Conservation (phyloP, 2,113 vertebrate genomes). For the Cygnus buccinator region DNA sequence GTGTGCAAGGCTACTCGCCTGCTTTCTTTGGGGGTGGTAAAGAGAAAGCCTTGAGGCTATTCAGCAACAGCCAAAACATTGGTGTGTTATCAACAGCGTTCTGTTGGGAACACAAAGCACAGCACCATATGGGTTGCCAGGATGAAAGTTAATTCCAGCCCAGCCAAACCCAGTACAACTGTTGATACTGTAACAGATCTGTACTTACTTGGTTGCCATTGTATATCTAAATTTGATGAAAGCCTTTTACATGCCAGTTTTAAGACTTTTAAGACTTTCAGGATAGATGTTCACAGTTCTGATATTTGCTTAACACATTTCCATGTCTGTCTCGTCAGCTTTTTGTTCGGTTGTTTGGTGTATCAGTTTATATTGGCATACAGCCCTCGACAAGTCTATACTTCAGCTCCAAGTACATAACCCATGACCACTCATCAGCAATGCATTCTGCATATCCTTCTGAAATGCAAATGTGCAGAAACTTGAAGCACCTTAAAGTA, state of each 20-base stretch:
- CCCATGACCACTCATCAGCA: fast-evolving
- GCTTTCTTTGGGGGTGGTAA: not conserved
- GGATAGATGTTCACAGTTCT: not conserved
- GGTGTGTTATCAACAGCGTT: not conserved
- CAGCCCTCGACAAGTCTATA: not conserved
- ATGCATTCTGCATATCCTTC: not conserved
- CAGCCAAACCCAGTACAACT: not conserved
- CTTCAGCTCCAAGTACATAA: not conserved
- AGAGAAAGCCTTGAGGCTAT: not conserved
- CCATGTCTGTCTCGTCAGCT: not conserved
- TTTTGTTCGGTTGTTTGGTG: not conserved
- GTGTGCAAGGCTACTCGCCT: too few relatives aligned
- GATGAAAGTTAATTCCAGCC: not conserved
- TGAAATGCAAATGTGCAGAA: not conserved
- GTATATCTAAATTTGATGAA: not conserved
- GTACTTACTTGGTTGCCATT: not conserved
- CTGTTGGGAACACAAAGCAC: not conserved
- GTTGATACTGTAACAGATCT: not conserved
- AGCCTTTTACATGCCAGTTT: not conserved
- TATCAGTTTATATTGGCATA: not conserved
- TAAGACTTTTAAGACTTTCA: not conserved
- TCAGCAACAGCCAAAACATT: not conserved
- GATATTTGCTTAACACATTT: not conserved
- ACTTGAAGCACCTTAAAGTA: not conserved
- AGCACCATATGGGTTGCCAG: not conserved